Conservation (phyloP, 53 echinoderm and acorn worm genomes). For the Astropecten irregularis region DNA sequence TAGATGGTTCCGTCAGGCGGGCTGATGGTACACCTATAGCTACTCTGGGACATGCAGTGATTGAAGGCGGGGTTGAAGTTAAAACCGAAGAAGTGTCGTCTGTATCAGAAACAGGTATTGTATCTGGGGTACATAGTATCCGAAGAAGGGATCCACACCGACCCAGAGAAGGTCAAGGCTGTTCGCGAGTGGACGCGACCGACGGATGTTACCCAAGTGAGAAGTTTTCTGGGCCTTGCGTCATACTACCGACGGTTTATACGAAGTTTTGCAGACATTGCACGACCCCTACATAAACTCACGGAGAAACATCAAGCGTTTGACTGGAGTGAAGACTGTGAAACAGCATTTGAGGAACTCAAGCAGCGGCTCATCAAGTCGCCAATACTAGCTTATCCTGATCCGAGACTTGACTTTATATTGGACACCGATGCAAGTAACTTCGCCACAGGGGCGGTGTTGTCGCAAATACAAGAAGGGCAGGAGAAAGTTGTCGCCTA, state of each 20-base stretch:
- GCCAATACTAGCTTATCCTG: not conserved
- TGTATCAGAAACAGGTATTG: not conserved
- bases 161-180: not conserved
- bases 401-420: not conserved
- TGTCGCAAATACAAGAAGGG: not conserved
- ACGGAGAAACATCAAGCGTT: not conserved
- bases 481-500: not conserved
- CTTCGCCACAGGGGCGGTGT: not conserved
- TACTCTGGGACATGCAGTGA: constrained; percentile 24
- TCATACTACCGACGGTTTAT: not conserved
- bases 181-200: not conserved
- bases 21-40: constrained; percentile 45
- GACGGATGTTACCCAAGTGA: not conserved
- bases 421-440: constrained; percentile 2
- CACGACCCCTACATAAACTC: not conserved
- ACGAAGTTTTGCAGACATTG: not conserved
- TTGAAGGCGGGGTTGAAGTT: not conserved
- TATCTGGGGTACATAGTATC: not conserved
- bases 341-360: not conserved
- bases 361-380: not conserved
- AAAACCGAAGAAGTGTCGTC: not conserved
- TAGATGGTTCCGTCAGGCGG: too few relatives aligned
- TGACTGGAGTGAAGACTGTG: not conserved
- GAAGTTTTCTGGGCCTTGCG: not conserved
- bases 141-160: not conserved